Percentiles rank a stretch among this genome's conserved stretches.
Conservation (phyloP, 2,888 invertebrate species). For the Mythimna albipuncta region DNA sequence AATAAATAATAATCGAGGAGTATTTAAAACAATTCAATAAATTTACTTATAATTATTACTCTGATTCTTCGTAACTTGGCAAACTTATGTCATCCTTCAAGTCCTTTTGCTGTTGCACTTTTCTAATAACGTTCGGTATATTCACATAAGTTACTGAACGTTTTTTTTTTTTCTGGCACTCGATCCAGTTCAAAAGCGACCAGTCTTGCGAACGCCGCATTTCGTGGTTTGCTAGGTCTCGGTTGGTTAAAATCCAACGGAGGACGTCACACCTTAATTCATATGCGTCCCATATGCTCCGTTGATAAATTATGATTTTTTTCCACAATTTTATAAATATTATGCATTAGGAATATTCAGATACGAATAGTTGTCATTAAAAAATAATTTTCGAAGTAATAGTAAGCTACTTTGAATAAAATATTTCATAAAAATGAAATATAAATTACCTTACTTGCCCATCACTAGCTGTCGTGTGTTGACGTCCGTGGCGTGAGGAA, state of each 20-base stretch:
- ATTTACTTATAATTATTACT: not conserved
- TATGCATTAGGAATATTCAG: conserved; percentile 11
- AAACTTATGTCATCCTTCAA: not conserved
- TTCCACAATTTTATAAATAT: conserved; percentile 11
- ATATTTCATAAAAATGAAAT: no score
- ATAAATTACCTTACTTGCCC: no score
- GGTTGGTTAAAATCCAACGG: not conserved
- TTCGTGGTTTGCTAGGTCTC: no score
- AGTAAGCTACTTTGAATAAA: no score
- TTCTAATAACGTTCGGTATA: conserved; percentile 36
- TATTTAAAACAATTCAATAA: not conserved
- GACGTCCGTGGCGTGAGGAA: no score
- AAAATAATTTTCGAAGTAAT: not conserved
- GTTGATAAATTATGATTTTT: conserved; percentile 17
- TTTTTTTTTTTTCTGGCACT: conserved; percentile 8
- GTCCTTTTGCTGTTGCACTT: conserved; percentile 12
- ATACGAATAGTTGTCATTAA: conserved; percentile 8
- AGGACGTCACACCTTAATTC: no score
- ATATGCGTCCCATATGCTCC: no score
- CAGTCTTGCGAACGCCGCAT: no score
- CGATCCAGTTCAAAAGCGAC: no score
- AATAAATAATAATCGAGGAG: not conserved
- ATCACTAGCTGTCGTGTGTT: no score
- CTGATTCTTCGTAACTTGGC: conserved; percentile 7
- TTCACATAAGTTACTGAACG: conserved; percentile 19